Evolutionary conservation across 1,140 invertebrate species (phyloP).

Genomic region (Lepidostoma basale): DNA sequence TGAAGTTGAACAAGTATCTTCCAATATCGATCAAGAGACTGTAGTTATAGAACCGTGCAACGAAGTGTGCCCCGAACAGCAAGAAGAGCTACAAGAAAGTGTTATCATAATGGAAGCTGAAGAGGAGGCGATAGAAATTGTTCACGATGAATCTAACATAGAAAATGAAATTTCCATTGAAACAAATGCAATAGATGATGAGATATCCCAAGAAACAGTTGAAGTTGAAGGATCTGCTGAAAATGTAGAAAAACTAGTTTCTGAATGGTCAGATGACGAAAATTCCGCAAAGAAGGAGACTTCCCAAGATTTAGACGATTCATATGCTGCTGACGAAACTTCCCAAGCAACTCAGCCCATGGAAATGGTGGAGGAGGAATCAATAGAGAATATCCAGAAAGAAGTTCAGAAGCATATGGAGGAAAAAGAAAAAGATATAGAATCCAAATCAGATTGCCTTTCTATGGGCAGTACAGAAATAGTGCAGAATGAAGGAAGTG

Average conservation of each 20-base stretch:
- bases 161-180: background rate
- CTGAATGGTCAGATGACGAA: constrained; percentile 59
- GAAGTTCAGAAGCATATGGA: constrained; percentile 47
- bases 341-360: constrained; percentile 10
- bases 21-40: constrained; percentile 24
- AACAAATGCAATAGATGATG: background rate
- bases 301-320: background rate
- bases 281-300: constrained; percentile 42
- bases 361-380: constrained; percentile 57
- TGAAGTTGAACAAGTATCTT: constrained; percentile 15
- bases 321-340: background rate
- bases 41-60: background rate
- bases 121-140: constrained; percentile 2
- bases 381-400: constrained; percentile 58
- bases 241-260: constrained; percentile 46
- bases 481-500: background rate
- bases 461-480: background rate
- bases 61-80: background rate
- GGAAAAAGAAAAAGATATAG: constrained; percentile 23
- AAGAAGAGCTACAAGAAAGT: constrained; percentile 1
- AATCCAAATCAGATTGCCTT: background rate
- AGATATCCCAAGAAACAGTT: constrained; percentile 7
- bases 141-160: background rate
- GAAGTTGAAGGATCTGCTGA: background rate
- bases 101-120: constrained; percentile 13